Base-by-base conservation (phyloP, 2,888 invertebrate genomes). In the Drosophila aldrichi region DNA sequence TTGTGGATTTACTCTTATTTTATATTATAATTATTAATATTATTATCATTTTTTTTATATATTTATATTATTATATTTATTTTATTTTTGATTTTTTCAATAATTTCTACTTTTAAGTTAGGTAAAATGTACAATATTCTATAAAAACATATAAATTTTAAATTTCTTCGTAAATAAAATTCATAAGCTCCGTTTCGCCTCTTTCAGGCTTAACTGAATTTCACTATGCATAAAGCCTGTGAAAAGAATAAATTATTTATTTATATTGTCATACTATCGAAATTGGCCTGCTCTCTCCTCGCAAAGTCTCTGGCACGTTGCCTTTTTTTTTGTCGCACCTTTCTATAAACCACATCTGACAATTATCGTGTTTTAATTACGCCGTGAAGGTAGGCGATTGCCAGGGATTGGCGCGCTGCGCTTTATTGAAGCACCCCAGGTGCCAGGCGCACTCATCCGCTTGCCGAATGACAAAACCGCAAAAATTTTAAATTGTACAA, bases 321-420 rank as follows among this genome's bases (percentile, higher is more conserved):
- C 2, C 34, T 36, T 22, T 43, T 43, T 63, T 38, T 14, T n/a
- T 46, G 25, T n/a, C n/a, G 41, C 38, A 25, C 32, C 18, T 51
- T 36, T 22, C 38, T 20, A 29, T 49, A 59, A 25, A 54, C 76
- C 77, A 52, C 72, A 74, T 58, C 70, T 60, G 89, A 76, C 71
- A 87, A 87, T 86, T 83, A 74, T 70, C 62, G 58, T 64, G 67
- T 69, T 82, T 83, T 79, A 78, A 88, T 82, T 77, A 67, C 68
- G 65, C 75, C 63, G 48, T 9, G 49, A 52, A 29, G 34, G 38
- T 38, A 32, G 38, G 20, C 5, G 51, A 54, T 29, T 12, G 25
- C 38, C 48, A 6, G 44, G 38, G 41, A 43, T 18, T 46, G 41
- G 16, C 43, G 34, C 44, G 46, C 40, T 46, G 18, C 22, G 46